Percentiles rank a stretch among this genome's conserved stretches.
Conservation (phyloP, 37 sponge, comb jelly and placozoan genomes). For the Halisarca cf. caerulea region DNA sequence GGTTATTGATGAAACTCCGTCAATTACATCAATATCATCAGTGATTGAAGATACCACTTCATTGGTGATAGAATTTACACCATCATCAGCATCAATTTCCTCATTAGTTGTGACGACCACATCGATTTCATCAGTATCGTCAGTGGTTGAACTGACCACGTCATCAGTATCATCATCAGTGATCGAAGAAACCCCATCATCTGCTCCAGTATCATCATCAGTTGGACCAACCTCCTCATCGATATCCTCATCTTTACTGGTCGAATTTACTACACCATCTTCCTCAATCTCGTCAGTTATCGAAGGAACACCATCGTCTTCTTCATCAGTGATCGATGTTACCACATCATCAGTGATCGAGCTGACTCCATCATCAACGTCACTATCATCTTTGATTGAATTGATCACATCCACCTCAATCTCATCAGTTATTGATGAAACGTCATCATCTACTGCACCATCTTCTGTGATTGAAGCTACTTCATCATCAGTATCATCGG, state of each 20-base stretch:
- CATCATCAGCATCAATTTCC: neutral
- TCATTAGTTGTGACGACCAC: neutral
- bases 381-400: neutral
- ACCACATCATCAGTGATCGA: neutral
- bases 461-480: neutral
- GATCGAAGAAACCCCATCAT: neutral
- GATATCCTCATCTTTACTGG: neutral
- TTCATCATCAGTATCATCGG: neutral
- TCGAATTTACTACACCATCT: neutral
- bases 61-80: too few relatives aligned
- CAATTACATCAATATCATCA: neutral
- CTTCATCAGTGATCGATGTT: neutral
- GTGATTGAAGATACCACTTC: neutral
- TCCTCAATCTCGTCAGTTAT: neutral
- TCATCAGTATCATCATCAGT: neutral
- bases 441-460: neutral
- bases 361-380: neutral
- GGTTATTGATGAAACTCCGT: neutral
- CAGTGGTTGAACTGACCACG: neutral
- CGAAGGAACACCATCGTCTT: neutral
- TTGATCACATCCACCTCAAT: neutral
- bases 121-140: neutral
- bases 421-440: neutral
- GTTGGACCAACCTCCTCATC: neutral
- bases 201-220: neutral